phyloP scores from a whole-genome alignment of 2,113 vertebrate genomes.

The Phyllostomus hastatus region DNA sequence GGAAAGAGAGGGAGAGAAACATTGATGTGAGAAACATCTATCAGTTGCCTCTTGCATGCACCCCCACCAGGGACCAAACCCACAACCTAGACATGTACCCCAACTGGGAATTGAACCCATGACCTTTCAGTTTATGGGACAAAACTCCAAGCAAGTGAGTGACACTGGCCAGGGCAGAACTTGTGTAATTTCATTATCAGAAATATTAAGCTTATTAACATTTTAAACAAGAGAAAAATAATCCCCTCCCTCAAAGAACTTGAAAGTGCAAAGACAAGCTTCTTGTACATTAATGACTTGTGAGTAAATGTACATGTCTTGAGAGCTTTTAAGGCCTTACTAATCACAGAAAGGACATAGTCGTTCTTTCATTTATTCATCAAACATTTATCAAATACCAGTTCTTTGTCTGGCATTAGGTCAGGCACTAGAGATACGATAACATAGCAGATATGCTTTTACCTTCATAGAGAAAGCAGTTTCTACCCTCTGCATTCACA shows the following conservation, averaged over 20 bases:
- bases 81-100: too few species aligned
- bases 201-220: constrained; percentile 24
- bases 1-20: too few species aligned
- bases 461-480: not conserved
- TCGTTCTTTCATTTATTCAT: constrained; percentile 31
- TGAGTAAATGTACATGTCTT: constrained; percentile 2
- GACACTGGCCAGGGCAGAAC: not conserved
- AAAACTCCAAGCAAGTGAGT: too few species aligned
- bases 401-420: not conserved
- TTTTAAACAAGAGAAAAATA: constrained; percentile 45
- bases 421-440: not conserved
- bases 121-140: too few species aligned
- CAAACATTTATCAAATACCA: constrained; percentile 55
- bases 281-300: constrained; percentile 13
- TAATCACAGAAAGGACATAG: constrained; percentile 2
- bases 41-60: too few species aligned
- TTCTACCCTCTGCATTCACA: not conserved
- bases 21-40: too few species aligned
- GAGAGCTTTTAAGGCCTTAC: constrained; percentile 50
- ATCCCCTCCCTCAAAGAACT: constrained; percentile 8
- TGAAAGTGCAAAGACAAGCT: not conserved
- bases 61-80: too few species aligned
- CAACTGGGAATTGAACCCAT: too few species aligned
- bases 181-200: constrained; percentile 35
- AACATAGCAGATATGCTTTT: not conserved